Evolutionary conservation across 2,797 vertebrate species (phyloP), one percentile per base, ranked within the genome.

Genomic region (Enteromius viviparus): DNA sequence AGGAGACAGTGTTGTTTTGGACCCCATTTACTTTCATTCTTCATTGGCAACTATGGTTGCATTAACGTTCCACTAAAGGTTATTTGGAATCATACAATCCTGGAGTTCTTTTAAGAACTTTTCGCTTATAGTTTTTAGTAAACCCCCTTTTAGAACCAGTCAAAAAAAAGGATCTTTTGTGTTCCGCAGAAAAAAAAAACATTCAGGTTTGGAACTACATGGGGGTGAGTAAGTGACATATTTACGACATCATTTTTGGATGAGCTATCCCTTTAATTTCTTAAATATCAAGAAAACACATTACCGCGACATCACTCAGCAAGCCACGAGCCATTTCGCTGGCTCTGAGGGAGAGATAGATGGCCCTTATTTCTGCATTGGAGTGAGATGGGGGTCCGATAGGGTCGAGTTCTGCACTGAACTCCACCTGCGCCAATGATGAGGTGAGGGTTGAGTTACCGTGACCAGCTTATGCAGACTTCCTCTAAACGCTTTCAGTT

Each of bases 361-460:
- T 49, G 82, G 37, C 49, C 72, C 19, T 69, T 69, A 82, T 82
- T 76, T 72, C 7, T 51, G 75, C 14, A 37, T 60, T 55, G 47
- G 76, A 65, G 68, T 29, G 7, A 76, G 62, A 75, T 66, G 76
- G 71, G 55, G 70, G 37, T 78, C 45, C 11, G n/a, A 62, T 58
- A 72, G 66, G 37, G 26, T 53, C 34, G 60, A 81, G 81, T 55
- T 68, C 55, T 78, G 21, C 37, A n/a, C 14, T 4, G 15, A 71
- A 85, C 65, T 62, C 72, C 68, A 66, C 64, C 68, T 83, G 82
- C 32, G 47, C 66, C 6, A 49, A 53, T 83, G 81, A 86, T 80
- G 81, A 86, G 76, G 76, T 78, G 80, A 64, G 79, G 81, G 74
- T 53, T n/a, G 64, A 60, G 62, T 86, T 85, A 53, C 62, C 53